These are phyloP conservation scores for Thera britannica DNA, from an alignment of 2,888 invertebrate species.

Conservation along the genomic window DNA sequence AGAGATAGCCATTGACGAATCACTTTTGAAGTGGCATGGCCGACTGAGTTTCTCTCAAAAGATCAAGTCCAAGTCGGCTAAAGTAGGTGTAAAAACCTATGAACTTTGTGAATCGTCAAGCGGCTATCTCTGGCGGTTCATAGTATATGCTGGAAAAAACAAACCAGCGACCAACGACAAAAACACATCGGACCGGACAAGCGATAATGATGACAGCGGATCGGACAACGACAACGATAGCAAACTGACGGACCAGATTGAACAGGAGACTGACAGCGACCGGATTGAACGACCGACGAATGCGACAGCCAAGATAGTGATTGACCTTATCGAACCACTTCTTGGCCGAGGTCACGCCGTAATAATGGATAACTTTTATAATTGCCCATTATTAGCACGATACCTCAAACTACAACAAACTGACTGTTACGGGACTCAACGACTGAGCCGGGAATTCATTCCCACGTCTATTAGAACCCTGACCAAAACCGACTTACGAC, in stretches of 20 bases:
- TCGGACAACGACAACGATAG: neutral
- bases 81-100: conserved; percentile 18
- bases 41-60: conserved; percentile 10
- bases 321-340: neutral
- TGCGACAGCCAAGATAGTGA: conserved; percentile 11
- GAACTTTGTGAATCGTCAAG: conserved; percentile 17
- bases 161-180: conserved; percentile 1
- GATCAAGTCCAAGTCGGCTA: conserved; percentile 5
- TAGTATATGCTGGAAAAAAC: conserved; percentile 16
- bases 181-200: conserved; percentile 2
- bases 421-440: conserved; percentile 12
- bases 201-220: conserved; percentile 11
- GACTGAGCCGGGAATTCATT: conserved; percentile 10
- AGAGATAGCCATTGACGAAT: conserved; percentile 19
- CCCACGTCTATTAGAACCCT: conserved; percentile 2
- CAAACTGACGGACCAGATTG: too few species aligned
- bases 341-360: conserved; percentile 1
- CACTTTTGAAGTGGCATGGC: conserved; percentile 18
- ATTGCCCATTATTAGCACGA: neutral
- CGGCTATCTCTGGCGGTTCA: conserved; percentile 20
- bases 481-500: conserved; percentile 11
- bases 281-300: conserved; percentile 8
- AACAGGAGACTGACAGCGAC: too few species aligned
- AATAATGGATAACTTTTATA: conserved; percentile 8
- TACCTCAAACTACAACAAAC: conserved; percentile 4